Evolutionary conservation across 2,888 invertebrate species (phyloP).

Genomic region (Synergus umbraculus): DNA sequence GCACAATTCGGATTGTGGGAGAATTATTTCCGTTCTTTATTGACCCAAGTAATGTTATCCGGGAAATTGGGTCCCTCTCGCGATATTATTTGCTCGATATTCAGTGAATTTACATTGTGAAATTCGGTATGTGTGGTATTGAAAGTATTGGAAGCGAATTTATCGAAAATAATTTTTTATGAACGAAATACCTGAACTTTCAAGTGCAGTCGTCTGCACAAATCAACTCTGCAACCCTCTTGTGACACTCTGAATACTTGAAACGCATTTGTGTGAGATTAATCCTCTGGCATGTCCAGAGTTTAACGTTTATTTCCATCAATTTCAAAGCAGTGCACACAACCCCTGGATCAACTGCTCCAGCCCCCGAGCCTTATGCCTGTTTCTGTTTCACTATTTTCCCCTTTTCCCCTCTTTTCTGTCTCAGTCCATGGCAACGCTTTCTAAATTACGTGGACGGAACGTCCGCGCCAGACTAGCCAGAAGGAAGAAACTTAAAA

Average conservation of each 20-base stretch:
- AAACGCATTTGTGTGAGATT: conserved; percentile 55
- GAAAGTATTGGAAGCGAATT: not conserved
- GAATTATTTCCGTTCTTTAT: conserved; percentile 44
- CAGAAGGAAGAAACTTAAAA: conserved; percentile 3
- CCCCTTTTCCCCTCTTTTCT: not conserved
- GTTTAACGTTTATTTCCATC: conserved; percentile 48
- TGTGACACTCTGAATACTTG: conserved; percentile 49
- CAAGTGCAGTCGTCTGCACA: conserved; percentile 50
- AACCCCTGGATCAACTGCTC: not conserved
- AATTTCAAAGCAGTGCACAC: conserved; percentile 43
- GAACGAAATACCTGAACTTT: conserved; percentile 40
- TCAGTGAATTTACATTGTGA: conserved; percentile 1
- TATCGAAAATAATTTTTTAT: conserved; percentile 26
- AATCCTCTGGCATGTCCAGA: conserved; percentile 45
- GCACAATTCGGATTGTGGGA: conserved; percentile 16
- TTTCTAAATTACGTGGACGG: conserved; percentile 41
- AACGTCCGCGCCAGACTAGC: conserved; percentile 28
- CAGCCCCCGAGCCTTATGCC: not conserved
- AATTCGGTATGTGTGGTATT: not conserved
- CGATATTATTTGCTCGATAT: conserved; percentile 24
- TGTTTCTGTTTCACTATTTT: conserved; percentile 30
- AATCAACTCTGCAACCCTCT: conserved; percentile 38
- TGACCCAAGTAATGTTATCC: conserved; percentile 29
- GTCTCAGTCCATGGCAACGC: conserved; percentile 29
- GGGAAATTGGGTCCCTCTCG: conserved; percentile 13